Evolutionary conservation across 2,113 vertebrate genomes (phyloP).

Genomic region (Oreochromis niloticus): DNA sequence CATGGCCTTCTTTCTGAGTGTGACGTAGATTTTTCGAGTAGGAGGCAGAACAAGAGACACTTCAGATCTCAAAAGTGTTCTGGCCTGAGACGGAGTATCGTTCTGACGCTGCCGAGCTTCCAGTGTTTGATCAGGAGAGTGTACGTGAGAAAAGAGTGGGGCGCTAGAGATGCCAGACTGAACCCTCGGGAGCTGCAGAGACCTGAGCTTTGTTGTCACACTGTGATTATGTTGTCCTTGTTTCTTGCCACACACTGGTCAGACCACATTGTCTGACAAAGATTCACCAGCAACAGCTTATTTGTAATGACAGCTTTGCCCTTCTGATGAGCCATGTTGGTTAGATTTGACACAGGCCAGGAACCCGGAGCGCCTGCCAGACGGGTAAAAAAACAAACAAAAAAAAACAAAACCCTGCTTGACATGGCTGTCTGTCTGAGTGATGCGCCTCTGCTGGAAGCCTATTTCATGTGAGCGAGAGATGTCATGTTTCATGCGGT

Average conservation of each 20-base stretch:
- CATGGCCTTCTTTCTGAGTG: not conserved
- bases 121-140: not conserved
- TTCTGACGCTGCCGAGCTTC: not conserved
- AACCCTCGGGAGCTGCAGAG: not conserved
- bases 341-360: not conserved
- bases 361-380: not conserved
- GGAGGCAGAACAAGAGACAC: not conserved
- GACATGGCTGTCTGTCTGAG: not conserved
- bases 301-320: constrained; percentile 48
- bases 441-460: not conserved
- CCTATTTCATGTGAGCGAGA: not conserved
- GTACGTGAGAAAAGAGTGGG: not conserved
- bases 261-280: constrained; percentile 56
- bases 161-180: not conserved
- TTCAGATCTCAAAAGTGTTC: not conserved
- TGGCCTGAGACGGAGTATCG: not conserved
- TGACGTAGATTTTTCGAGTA: not conserved
- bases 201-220: not conserved
- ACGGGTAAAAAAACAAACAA: not conserved
- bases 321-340: not conserved
- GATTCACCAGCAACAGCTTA: constrained; percentile 5
- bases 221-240: not conserved
- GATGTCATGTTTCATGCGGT: constrained; percentile 18
- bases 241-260: constrained; percentile 34
- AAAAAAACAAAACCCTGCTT: not conserved